Evolutionary conservation across 2,797 vertebrate genomes (phyloP).

Genomic region (Macrochelys suwanniensis): DNA sequence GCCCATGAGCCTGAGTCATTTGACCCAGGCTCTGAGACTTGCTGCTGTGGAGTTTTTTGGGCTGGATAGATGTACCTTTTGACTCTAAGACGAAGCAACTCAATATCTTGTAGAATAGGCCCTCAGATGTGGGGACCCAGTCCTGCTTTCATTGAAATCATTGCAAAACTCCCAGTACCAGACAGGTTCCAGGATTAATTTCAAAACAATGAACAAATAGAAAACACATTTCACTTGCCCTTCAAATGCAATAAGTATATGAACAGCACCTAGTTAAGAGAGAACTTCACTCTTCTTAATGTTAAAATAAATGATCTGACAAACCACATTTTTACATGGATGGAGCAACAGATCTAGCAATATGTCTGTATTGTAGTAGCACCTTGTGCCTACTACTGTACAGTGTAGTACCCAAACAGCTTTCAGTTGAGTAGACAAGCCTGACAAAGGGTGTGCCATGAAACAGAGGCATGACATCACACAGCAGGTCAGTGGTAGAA

Average conservation of each 20-base stretch:
- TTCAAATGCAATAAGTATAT: not conserved
- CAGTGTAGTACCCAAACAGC: not conserved
- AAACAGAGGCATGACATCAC: not conserved
- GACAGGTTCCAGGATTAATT: not conserved
- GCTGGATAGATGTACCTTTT: no score
- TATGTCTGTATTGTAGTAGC: no score
- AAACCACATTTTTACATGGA: not conserved
- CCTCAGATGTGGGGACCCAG: not conserved
- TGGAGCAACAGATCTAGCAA: not conserved
- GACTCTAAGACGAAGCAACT: not conserved
- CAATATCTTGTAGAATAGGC: rapidly evolving
- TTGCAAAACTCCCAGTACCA: not conserved
- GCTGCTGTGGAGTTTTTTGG: no score
- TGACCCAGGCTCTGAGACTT: no score
- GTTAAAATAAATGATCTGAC: not conserved
- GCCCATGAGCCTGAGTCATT: no score
- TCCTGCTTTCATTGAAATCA: not conserved
- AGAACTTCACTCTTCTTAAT: not conserved
- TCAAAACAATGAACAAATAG: not conserved
- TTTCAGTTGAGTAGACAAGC: no score
- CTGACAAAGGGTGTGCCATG: not conserved
- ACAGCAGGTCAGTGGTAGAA: not conserved
- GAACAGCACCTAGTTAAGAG: not conserved
- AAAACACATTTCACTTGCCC: not conserved
- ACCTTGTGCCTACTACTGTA: rapidly evolving